Evolutionary conservation across 2,113 vertebrate genomes (phyloP), one percentile per base, ranked within the genome.

Genomic region (Cisticola juncidis): DNA sequence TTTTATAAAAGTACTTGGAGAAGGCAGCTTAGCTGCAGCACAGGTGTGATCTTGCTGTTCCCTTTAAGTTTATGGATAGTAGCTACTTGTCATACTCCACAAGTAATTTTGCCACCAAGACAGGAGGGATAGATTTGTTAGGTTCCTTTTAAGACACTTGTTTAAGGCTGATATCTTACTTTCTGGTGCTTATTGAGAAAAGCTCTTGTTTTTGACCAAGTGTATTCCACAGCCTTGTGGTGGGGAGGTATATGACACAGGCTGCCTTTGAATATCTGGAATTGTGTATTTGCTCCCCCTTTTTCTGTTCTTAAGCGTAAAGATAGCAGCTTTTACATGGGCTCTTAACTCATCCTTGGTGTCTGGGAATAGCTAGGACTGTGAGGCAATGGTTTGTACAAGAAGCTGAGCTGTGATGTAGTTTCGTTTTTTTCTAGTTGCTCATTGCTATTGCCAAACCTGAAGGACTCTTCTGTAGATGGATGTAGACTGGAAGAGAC

Each of bases 241-340:
- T 15, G 0, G 1, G 38, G 38, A 66, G 5, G 12, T 28, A 11
- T 25, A 42, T 20, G 19, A 2, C 0, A 1, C 25, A 57, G n/a
- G 42, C 14, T 83, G 12, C 18, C 29, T 84, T 79, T 74, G 56
- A 26, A 61, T 90, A 50, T 23, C 6, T 21, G 5, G 11, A 16
- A 61, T 23, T 11, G 8, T 23, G 14, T 51, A 14, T 50, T 76
- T 66, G 8, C 23, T 72, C 11, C 14, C 12, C 9, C 11, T 64
- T 81, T 70, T 73, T 6, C 24, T 5, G 0, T 9, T 47, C 19
- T 40, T 73, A 47, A 40, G 28, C 1, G 1, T 47, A n/a, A 69
- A 73, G 73, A 22, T 11, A 14, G 23, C 22, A 36, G 22, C 17
- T 48, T 91, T 78, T 8, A 11, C 6, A 0, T 25, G 50, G 60